phyloP scores from a whole-genome alignment of 2,888 invertebrate genomes.

The Argyresthia albistria region DNA sequence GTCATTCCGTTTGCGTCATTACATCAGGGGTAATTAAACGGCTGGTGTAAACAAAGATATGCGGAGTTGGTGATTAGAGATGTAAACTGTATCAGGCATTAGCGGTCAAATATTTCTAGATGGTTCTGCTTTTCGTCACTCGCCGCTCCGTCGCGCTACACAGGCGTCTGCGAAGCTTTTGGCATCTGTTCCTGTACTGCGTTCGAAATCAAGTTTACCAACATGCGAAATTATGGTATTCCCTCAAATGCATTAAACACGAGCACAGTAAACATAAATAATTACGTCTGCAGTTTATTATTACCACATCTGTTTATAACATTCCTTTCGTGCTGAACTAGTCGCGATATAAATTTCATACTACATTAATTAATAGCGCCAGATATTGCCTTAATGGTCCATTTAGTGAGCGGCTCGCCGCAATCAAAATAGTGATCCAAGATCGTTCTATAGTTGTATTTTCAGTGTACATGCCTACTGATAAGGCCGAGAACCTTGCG shows the following conservation, averaged over 20 bases:
- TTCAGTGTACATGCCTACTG: no score
- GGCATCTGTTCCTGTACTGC: no score
- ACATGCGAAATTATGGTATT: not conserved
- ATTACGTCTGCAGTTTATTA: not conserved
- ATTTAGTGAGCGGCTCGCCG: no score
- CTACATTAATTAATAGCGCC: conserved; percentile 20
- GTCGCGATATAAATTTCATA: conserved; percentile 17
- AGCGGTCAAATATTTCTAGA: conserved; percentile 1
- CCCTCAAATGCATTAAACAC: not conserved
- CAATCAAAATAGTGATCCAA: no score
- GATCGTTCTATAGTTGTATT: no score
- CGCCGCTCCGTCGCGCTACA: not conserved
- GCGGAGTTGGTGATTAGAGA: not conserved
- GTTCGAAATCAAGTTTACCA: not conserved
- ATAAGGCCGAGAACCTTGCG: no score
- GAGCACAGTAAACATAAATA: not conserved
- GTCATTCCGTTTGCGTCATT: not conserved
- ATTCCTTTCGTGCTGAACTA: conserved; percentile 16
- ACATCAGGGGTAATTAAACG: not conserved
- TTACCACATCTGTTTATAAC: conserved; percentile 4
- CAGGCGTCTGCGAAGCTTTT: not conserved
- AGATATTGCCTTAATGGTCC: conserved; percentile 24
- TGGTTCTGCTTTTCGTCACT: not conserved
- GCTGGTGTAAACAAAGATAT: conserved; percentile 3
- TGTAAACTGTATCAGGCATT: not conserved